phyloP scores from a whole-genome alignment of 1,140 invertebrate species.

The Panonychus citri region DNA sequence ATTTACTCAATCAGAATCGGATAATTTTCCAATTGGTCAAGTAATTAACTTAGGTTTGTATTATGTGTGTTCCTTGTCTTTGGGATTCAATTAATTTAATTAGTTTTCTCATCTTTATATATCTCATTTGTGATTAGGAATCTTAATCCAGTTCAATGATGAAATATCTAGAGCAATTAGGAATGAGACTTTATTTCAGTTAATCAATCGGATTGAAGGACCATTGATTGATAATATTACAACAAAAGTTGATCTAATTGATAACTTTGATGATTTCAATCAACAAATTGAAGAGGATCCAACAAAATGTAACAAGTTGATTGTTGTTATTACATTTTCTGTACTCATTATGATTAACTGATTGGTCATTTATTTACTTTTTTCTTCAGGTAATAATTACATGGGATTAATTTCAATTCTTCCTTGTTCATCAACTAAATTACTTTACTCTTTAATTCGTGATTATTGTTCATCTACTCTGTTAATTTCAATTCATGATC shows the following conservation, averaged over 20 bases:
- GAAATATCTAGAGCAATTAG: not conserved
- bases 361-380: not conserved
- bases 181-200: not conserved
- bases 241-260: not conserved
- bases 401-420: not conserved
- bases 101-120: no score
- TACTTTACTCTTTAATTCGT: not conserved
- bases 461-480: constrained; percentile 4
- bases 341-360: not conserved
- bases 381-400: constrained; percentile 1
- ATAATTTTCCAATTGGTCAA: no score
- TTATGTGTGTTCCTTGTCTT: no score
- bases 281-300: not conserved
- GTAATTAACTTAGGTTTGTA: no score
- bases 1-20: no score
- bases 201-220: not conserved
- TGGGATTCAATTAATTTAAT: not conserved
- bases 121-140: not conserved
- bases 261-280: not conserved
- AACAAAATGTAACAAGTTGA: not conserved
- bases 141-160: not conserved
- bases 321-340: not conserved
- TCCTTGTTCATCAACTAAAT: not conserved
- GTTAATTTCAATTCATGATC: constrained; percentile 5
- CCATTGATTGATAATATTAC: not conserved